A percentile compares a stretch with the other conserved stretches of the same genome.
These are phyloP conservation scores for Alfaro cultratus DNA, from an alignment of 2,797 vertebrate genomes.

Conservation along the genomic window DNA sequence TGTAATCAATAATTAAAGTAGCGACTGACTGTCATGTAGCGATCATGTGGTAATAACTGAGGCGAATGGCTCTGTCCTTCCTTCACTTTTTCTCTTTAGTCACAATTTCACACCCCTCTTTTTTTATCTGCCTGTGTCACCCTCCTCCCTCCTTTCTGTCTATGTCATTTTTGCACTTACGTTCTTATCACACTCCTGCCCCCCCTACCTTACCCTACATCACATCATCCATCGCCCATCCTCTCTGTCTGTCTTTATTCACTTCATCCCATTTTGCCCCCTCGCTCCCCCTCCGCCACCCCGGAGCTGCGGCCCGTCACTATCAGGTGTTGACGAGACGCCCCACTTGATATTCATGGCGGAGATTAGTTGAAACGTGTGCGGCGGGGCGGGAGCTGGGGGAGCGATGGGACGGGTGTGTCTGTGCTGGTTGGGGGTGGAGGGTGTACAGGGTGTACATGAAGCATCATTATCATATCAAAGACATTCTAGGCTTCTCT, in stretches of 20 bases:
- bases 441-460: constrained; percentile 76
- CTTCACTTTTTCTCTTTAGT: constrained; percentile 33
- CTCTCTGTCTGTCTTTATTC: constrained; percentile 25
- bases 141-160: constrained; percentile 27
- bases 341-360: constrained; percentile 92
- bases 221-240: constrained; percentile 26
- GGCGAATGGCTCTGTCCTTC: constrained; percentile 57
- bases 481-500: constrained; percentile 90
- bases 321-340: constrained; percentile 87
- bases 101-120: constrained; percentile 39
- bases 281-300: constrained; percentile 42
- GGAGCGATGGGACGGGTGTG: constrained; percentile 44
- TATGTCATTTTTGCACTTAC: constrained; percentile 57
- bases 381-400: constrained; percentile 37
- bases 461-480: constrained; percentile 97
- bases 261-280: constrained; percentile 19
- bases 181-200: constrained; percentile 44
- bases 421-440: constrained; percentile 49
- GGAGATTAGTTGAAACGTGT: constrained; percentile 77
- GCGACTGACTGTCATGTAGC: constrained; percentile 80
- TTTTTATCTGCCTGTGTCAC: constrained; percentile 10
- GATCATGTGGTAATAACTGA: constrained; percentile 83
- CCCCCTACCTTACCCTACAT: constrained; percentile 37
- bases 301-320: constrained; percentile 63
- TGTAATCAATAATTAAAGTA: constrained; percentile 92